Base-by-base conservation (phyloP, 2,113 vertebrate genomes). In the Oplegnathus fasciatus region DNA sequence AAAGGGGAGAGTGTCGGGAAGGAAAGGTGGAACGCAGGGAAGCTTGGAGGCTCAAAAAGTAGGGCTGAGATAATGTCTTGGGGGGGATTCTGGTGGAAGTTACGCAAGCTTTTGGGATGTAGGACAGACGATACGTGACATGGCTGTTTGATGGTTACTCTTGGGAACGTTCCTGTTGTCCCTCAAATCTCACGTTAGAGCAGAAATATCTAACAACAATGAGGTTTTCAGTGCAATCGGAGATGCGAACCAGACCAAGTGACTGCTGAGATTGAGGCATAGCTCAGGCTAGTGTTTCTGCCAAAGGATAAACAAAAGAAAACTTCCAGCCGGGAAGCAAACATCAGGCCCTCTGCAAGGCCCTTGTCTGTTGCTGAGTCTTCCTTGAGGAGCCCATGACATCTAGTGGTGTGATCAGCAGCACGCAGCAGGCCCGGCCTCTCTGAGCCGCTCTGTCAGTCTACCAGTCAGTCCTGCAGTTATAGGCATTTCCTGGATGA, bases 351-450 rank as follows among this genome's bases (percentile, higher is more conserved):
- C 71, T 40, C 7, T 32, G 0, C 1, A 7, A 40, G 64, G n/a
- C 34, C 20, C 4, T 26, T 3, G 6, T 37, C 73, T 58, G 68
- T 22, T 22, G 62, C 30, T 5, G 68, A 68, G 67, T 78, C 18
- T 79, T 83, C 37, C 13, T 15, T 24, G 40, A 67, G 46, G 64
- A 86, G 6, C 20, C 50, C 4, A 9, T 69, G 90, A 90, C 93
- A 93, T 84, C 94, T 93, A 93, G 92, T 83, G 93, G 90, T 26
- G 68, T 7, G 30, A 71, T 42, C 1, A 24, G 48, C 30, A 55
- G 44, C 52, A 48, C 61, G 18, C 71, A 60, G 28, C 26, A 9
- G 26, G 15, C 46, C 40, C 76, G 2, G 34, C 50, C 42, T 24
- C 30, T 50, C 44, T 22, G 3, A 37, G 26, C 46, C 2, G 9